These are phyloP conservation scores for Allacma fusca DNA, from an alignment of 2,888 invertebrate genomes.

Conservation along the genomic window DNA sequence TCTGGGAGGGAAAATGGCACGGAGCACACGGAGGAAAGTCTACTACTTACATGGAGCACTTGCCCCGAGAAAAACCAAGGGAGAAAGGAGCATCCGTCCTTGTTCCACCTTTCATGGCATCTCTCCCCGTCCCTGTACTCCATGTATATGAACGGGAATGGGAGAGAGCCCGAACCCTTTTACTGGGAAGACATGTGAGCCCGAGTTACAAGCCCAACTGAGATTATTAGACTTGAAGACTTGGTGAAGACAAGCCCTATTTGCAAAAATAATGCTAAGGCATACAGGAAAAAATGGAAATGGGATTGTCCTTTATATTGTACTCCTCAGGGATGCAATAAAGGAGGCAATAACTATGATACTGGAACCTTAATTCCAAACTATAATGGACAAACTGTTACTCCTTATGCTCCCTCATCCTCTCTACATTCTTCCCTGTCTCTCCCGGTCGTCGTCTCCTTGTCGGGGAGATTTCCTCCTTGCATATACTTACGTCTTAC, in stretches of 20 bases:
- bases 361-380: constrained; percentile 55
- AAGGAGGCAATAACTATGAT: constrained; percentile 57
- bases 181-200: too few species aligned
- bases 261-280: constrained; percentile 53
- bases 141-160: too few species aligned
- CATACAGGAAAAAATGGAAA: constrained; percentile 51
- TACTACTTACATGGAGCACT: not conserved
- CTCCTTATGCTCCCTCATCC: constrained; percentile 43
- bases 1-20: constrained; percentile 31
- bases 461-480: not conserved
- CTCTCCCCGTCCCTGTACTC: too few species aligned
- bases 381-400: constrained; percentile 56
- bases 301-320: constrained; percentile 49
- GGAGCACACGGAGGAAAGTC: constrained; percentile 27
- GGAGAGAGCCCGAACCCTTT: too few species aligned
- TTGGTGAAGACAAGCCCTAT: constrained; percentile 47
- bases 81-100: not conserved
- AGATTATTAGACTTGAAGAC: constrained; percentile 44
- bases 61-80: constrained; percentile 17
- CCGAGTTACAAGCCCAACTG: constrained; percentile 15
- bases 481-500: too few species aligned
- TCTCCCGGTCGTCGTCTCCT: constrained; percentile 3
- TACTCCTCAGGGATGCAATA: constrained; percentile 56
- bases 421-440: constrained; percentile 19
- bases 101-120: not conserved